Base-by-base conservation (phyloP, 1,140 invertebrate species). In the Drosophila elegans region DNA sequence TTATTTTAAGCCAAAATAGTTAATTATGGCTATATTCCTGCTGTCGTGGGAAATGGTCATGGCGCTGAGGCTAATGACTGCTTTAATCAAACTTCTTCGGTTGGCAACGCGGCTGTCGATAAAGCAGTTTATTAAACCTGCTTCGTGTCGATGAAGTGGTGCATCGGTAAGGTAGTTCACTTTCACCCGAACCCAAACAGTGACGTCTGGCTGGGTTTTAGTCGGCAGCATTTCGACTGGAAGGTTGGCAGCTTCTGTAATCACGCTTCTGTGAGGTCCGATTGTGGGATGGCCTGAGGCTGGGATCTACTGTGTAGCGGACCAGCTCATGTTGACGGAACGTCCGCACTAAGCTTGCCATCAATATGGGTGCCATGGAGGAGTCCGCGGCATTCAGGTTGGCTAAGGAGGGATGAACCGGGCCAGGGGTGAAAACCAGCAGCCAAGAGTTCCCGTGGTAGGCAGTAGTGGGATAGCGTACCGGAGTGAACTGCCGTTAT, bases 401-500 rank as follows among this genome's bases (percentile, higher is more conserved):
- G 94, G 95, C 94, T 95, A 96, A 98, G 95, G 97, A 98, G 97
- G 95, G 96, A 96, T 95, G 97, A 94, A 98, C 94, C 96, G 97
- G 97, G 97, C 96, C 97, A 98, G 97, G 96, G 96, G 96, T 96
- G 97, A 96, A 97, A 98, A 96, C 95, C 95, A 97, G 96, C 97
- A 98, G 96, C 96, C 96, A 97, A 97, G 97, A 98, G 97, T 96
- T 95, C 95, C 96, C 97, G 96, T 97, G 97, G 96, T 94, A 96
- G 94, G 96, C 97, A 97, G 97, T 98, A 98, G 97, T 97, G 97
- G 97, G 97, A 98, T 97, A 95, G 97, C 97, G 96, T 95, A 96
- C 95, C 96, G 97, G 97, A 98, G 97, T 97, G 95, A 95, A 95
- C 94, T 94, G 94, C 94, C 93, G 94, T 94, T 94, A 93, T 93